Percentiles rank a stretch among this genome's conserved stretches.
Evolutionary conservation across 2,888 invertebrate genomes (phyloP).

Genomic region (Drosophila mulleri): DNA sequence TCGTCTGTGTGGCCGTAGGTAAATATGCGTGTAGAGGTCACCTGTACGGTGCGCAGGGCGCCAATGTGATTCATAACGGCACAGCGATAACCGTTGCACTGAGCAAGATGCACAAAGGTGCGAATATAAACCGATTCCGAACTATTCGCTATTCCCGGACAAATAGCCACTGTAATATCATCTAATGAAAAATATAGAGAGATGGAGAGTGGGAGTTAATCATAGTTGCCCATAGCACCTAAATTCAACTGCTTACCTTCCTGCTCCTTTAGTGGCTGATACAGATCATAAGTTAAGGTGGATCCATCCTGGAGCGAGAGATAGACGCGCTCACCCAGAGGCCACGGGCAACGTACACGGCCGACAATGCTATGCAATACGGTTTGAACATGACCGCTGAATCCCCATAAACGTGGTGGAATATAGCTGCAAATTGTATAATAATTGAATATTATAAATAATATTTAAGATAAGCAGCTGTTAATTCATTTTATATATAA

Average conservation of each 20-base stretch:
- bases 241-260: slow-evolving; percentile 52
- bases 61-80: slow-evolving; percentile 98
- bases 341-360: slow-evolving; percentile 94
- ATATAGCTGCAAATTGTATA: slow-evolving; percentile 89
- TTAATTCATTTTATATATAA: neutral
- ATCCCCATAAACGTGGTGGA: slow-evolving; percentile 96
- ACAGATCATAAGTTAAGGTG: slow-evolving; percentile 96
- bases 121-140: slow-evolving; percentile 97
- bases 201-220: slow-evolving; percentile 4
- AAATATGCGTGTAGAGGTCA: slow-evolving; percentile 95
- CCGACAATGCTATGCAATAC: slow-evolving; percentile 95
- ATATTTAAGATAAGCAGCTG: neutral
- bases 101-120: slow-evolving; percentile 96
- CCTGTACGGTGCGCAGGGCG: slow-evolving; percentile 92
- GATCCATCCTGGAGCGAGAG: slow-evolving; percentile 92
- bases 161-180: slow-evolving; percentile 94
- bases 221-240: neutral
- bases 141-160: slow-evolving; percentile 97
- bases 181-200: slow-evolving; percentile 88
- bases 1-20: slow-evolving; percentile 97
- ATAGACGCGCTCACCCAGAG: slow-evolving; percentile 92
- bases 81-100: slow-evolving; percentile 95
- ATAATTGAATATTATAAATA: neutral
- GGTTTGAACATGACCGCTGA: slow-evolving; percentile 97
- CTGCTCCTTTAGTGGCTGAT: slow-evolving; percentile 89